Evolutionary conservation across 2,113 vertebrate genomes (phyloP).

Genomic region (Porphyrio hochstetteri): DNA sequence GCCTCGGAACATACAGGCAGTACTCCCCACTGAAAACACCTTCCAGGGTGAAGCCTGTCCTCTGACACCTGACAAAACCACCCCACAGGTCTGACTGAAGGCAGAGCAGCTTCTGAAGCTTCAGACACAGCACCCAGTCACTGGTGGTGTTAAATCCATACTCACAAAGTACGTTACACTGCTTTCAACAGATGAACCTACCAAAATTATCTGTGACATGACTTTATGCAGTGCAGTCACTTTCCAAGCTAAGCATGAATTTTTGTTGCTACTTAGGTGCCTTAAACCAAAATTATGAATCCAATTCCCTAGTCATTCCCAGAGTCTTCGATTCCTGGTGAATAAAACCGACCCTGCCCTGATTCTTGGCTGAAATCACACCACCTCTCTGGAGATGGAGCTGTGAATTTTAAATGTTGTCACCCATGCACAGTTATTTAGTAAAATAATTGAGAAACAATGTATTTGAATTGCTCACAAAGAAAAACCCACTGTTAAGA

Average conservation of each 20-base stretch:
- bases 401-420: not conserved
- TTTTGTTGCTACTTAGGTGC: not conserved
- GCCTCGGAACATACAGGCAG: not conserved
- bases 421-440: not conserved
- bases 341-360: not conserved
- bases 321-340: not conserved
- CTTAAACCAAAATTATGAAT: not conserved
- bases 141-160: not conserved
- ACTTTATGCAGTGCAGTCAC: not conserved
- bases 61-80: not conserved
- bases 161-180: rapidly evolving
- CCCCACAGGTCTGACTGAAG: not conserved
- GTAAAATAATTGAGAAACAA: not conserved
- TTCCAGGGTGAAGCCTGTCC: not conserved
- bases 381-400: not conserved
- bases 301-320: not conserved
- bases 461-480: not conserved
- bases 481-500: not conserved
- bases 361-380: not conserved
- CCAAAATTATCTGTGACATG: not conserved
- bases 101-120: not conserved
- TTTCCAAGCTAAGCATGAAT: not conserved
- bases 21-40: not conserved
- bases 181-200: not conserved
- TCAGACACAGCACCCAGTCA: not conserved